Percentiles rank a stretch among this genome's conserved stretches.
These are phyloP conservation scores for Chanos chanos DNA, from an alignment of 2,797 vertebrate genomes.

Conservation along the genomic window DNA sequence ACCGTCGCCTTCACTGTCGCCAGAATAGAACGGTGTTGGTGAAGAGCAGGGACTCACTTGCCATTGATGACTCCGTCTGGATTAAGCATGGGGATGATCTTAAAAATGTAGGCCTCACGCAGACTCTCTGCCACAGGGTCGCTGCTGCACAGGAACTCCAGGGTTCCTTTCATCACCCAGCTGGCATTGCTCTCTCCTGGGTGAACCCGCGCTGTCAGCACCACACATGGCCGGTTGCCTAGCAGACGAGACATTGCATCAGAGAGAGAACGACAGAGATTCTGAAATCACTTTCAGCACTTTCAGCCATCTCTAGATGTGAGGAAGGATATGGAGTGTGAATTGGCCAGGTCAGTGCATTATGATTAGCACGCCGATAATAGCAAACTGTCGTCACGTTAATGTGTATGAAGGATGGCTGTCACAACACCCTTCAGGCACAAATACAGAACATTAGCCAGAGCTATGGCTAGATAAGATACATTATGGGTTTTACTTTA, in stretches of 20 bases:
- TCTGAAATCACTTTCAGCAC: background rate
- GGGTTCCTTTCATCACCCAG: conserved; percentile 91
- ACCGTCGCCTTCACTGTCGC: too few relatives aligned
- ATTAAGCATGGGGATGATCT: conserved; percentile 91
- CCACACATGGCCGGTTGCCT: conserved; percentile 81
- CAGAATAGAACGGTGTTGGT: background rate
- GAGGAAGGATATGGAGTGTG: too few relatives aligned
- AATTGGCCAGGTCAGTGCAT: too few relatives aligned
- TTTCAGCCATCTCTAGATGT: too few relatives aligned
- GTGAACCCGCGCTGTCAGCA: conserved; percentile 84
- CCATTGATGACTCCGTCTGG: conserved; percentile 93
- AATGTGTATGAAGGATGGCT: too few relatives aligned
- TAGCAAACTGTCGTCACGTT: too few relatives aligned
- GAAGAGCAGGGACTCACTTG: conserved; percentile 74
- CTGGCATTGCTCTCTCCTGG: conserved; percentile 91
- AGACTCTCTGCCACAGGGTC: conserved; percentile 81
- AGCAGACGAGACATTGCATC: conserved; percentile 21
- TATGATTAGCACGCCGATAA: too few relatives aligned
- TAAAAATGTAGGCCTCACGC: conserved; percentile 87
- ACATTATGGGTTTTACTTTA: too few relatives aligned
- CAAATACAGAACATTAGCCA: too few relatives aligned
- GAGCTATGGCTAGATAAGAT: too few relatives aligned
- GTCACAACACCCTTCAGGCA: too few relatives aligned
- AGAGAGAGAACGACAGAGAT: background rate
- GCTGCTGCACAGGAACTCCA: conserved; percentile 85